Evolutionary conservation across 2,888 invertebrate species (phyloP).

Genomic region (Marronus borbonicus): DNA sequence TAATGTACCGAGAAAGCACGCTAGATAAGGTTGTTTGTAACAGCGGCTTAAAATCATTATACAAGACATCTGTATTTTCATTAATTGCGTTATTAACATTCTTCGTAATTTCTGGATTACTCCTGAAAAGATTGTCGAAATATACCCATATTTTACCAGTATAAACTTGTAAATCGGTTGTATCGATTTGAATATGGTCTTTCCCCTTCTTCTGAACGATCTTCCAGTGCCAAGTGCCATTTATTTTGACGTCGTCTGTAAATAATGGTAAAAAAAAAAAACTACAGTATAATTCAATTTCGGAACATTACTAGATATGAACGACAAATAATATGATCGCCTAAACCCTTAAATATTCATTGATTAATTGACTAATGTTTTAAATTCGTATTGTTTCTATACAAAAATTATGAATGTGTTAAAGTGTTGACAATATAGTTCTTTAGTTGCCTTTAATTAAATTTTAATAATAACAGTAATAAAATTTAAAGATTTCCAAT

Average conservation of each 20-base stretch:
- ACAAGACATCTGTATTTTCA: conserved; percentile 66
- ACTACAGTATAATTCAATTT: too few species aligned
- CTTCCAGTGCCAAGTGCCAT: conserved; percentile 24
- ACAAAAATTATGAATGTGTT: too few species aligned
- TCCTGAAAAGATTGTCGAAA: conserved; percentile 60
- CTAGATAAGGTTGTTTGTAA: conserved; percentile 59
- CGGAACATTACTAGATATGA: too few species aligned
- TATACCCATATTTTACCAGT: conserved; percentile 57
- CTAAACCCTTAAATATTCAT: too few species aligned
- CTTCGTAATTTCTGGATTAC: conserved; percentile 59
- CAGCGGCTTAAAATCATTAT: conserved; percentile 67
- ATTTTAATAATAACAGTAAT: too few species aligned
- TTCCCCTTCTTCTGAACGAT: background rate
- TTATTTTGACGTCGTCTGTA: conserved; percentile 28
- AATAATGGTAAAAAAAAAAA: background rate
- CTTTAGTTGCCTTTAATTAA: too few species aligned
- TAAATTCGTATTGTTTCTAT: too few species aligned
- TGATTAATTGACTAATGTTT: too few species aligned
- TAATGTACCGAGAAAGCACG: conserved; percentile 56
- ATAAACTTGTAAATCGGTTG: conserved; percentile 52
- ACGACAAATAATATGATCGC: too few species aligned
- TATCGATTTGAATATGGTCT: conserved; percentile 50
- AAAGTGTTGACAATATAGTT: too few species aligned
- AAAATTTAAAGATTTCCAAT: too few species aligned
- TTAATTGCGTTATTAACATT: conserved; percentile 66